Evolutionary conservation across 2,113 vertebrate species (phyloP).

Genomic region (Prionailurus bengalensis): DNA sequence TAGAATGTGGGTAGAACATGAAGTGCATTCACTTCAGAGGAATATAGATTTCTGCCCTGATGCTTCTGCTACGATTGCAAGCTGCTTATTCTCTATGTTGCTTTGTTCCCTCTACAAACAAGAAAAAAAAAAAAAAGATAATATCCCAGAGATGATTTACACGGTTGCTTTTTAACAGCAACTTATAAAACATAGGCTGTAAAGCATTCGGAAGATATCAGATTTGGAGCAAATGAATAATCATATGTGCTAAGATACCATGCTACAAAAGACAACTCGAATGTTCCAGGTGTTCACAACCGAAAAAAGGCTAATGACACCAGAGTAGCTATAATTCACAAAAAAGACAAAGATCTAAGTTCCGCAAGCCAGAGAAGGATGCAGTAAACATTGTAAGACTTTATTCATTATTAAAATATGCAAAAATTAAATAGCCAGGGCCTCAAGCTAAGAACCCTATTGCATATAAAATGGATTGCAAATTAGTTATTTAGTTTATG

Average conservation of each 20-base stretch:
- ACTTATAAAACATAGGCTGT: conserved; percentile 67
- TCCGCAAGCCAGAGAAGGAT: conserved; percentile 19
- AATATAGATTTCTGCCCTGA: neutral
- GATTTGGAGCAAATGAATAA: conserved; percentile 55
- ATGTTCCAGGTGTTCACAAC: conserved; percentile 63
- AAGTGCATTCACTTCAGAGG: neutral
- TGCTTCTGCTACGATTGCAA: neutral
- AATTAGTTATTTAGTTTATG: conserved; percentile 55
- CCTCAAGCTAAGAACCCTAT: conserved; percentile 35
- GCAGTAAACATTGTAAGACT: neutral
- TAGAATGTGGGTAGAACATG: neutral
- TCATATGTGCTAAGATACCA: conserved; percentile 8
- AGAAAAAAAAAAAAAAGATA: neutral
- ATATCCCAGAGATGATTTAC: conserved; percentile 68
- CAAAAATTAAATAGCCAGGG: conserved; percentile 56
- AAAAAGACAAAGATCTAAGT: conserved; percentile 34
- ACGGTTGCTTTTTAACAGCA: conserved; percentile 70
- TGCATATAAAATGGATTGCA: neutral
- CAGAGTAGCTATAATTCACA: conserved; percentile 31
- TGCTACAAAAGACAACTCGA: neutral
- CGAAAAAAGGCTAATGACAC: conserved; percentile 43
- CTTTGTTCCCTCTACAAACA: conserved; percentile 25
- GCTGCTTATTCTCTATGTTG: conserved; percentile 6
- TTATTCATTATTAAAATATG: conserved; percentile 62
- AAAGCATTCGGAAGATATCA: conserved; percentile 75